phyloP scores from a whole-genome alignment of 2,113 vertebrate species.

The Chaetura pelagica region DNA sequence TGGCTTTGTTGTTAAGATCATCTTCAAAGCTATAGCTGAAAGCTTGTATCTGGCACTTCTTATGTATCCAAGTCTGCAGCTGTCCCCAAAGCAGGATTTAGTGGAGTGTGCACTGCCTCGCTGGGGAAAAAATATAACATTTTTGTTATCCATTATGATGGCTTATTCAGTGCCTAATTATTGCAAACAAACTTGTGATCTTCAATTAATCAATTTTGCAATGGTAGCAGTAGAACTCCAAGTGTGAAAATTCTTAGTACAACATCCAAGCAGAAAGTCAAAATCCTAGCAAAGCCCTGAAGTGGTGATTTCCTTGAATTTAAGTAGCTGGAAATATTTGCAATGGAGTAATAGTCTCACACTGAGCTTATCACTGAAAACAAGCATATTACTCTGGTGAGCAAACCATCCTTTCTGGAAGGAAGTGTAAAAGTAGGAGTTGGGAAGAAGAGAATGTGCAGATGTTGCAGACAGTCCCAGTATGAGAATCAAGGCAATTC shows the following conservation, averaged over 20 bases:
- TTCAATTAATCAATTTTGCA: not conserved
- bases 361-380: not conserved
- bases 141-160: not conserved
- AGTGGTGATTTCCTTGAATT: not conserved
- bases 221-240: not conserved
- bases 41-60: not conserved
- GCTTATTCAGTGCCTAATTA: fast-evolving
- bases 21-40: not conserved
- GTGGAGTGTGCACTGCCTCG: not conserved
- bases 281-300: not conserved
- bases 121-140: too few species aligned
- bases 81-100: not conserved
- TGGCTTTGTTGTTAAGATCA: not conserved
- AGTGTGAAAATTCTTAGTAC: not conserved
- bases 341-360: not conserved
- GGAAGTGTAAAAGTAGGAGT: not conserved
- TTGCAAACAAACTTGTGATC: not conserved
- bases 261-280: not conserved
- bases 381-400: not conserved
- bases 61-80: not conserved
- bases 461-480: not conserved
- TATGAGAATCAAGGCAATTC: not conserved
- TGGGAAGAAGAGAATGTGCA: not conserved
- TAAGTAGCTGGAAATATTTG: not conserved
- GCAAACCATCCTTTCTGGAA: not conserved